These are phyloP conservation scores for Ptilonorhynchus violaceus DNA, from an alignment of 2,113 vertebrate species.

Conservation along the genomic window DNA sequence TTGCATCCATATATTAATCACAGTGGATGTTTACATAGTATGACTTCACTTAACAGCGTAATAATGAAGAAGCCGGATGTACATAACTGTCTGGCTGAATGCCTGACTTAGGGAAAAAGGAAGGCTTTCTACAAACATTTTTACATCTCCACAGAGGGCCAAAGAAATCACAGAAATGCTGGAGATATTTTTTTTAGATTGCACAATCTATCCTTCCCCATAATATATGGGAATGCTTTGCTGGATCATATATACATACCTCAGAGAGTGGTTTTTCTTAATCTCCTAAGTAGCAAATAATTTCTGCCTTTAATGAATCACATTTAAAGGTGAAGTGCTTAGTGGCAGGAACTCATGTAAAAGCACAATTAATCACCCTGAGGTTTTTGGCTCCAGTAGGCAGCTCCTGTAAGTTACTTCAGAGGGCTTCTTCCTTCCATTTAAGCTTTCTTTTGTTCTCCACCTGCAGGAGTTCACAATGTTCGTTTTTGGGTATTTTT, in stretches of 20 bases:
- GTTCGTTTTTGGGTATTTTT: rapidly evolving
- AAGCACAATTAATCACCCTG: background rate
- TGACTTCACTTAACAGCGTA: background rate
- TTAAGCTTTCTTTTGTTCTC: background rate
- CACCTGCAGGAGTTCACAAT: background rate
- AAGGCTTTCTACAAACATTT: background rate
- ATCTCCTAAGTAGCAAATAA: constrained; percentile 4
- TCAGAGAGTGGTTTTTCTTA: background rate
- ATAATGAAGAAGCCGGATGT: constrained; percentile 27
- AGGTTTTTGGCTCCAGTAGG: background rate
- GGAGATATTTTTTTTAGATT: background rate
- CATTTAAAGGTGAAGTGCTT: constrained; percentile 7
- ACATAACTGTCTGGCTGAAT: constrained; percentile 4
- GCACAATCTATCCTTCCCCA: background rate
- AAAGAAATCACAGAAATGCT: constrained; percentile 15
- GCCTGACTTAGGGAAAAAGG: background rate
- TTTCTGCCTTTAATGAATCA: constrained; percentile 20
- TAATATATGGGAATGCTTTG: background rate
- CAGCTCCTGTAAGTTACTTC: background rate
- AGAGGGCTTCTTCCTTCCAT: background rate
- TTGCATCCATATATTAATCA: constrained; percentile 42
- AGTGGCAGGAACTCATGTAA: background rate
- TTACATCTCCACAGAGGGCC: background rate
- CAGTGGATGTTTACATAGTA: constrained; percentile 16
- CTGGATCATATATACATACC: background rate